Conservation (phyloP, 1,140 invertebrate species). For the Thaumetopoea pityocampa region DNA sequence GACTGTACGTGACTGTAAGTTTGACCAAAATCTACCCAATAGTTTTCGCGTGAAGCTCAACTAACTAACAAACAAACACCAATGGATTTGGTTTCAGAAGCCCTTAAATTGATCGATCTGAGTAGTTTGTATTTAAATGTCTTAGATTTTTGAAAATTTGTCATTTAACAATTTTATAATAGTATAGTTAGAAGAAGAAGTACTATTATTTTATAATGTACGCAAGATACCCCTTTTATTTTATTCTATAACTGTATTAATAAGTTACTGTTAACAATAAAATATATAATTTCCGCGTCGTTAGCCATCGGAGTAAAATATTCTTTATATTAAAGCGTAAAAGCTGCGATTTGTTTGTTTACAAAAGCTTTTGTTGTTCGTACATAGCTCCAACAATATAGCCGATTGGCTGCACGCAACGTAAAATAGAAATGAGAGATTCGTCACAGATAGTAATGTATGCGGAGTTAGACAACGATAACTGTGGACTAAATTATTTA, state of each 20-base stretch:
- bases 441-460: slow-evolving; percentile 27
- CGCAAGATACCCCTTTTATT: too few species aligned
- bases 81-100: too few species aligned
- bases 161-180: too few species aligned
- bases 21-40: too few species aligned
- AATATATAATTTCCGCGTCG: slow-evolving; percentile 1
- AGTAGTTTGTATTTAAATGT: too few species aligned
- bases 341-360: neutral
- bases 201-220: too few species aligned
- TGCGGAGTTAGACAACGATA: neutral
- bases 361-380: slow-evolving; percentile 20
- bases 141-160: too few species aligned
- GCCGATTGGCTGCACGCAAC: slow-evolving; percentile 23
- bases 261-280: neutral
- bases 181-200: too few species aligned
- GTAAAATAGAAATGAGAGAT: slow-evolving; percentile 33
- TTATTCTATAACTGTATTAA: neutral
- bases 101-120: too few species aligned
- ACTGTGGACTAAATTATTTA: slow-evolving; percentile 11
- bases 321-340: neutral
- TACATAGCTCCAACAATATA: slow-evolving; percentile 16
- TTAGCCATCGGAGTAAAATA: neutral
- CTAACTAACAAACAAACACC: too few species aligned
- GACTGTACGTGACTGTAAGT: too few species aligned
- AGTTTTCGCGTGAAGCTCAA: too few species aligned